A percentile compares a stretch with the other conserved stretches of the same genome.
phyloP scores from a whole-genome alignment of 2,113 vertebrate genomes.

The Calypte anna region DNA sequence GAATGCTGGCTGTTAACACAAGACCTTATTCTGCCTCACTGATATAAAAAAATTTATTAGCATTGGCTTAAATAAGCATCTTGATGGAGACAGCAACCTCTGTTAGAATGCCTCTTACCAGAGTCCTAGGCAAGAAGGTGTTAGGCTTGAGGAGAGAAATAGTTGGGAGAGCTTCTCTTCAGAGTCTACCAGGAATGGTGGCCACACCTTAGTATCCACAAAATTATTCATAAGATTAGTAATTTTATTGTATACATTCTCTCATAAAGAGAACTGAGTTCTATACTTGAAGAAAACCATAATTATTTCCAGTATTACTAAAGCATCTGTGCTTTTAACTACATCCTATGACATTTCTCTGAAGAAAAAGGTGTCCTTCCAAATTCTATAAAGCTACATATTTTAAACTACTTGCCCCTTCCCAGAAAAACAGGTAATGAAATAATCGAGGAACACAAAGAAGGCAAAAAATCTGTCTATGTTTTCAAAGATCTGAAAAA shows the following conservation, averaged over 20 bases:
- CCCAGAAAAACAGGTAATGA: background rate
- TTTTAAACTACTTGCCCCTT: background rate
- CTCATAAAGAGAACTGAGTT: background rate
- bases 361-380: background rate
- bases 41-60: background rate
- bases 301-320: background rate
- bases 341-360: background rate
- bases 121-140: background rate
- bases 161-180: background rate
- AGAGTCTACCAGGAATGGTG: background rate
- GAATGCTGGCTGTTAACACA: background rate
- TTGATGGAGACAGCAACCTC: background rate
- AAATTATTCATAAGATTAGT: background rate
- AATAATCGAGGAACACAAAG: background rate
- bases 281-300: background rate
- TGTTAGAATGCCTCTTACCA: background rate
- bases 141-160: background rate
- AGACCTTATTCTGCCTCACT: background rate
- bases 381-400: background rate
- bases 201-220: background rate
- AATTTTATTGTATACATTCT: background rate
- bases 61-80: background rate
- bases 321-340: background rate
- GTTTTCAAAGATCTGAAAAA: background rate
- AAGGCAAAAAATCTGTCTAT: background rate